Base-by-base conservation (phyloP, 2,888 invertebrate genomes). In the Sphecodes monilicornis region DNA sequence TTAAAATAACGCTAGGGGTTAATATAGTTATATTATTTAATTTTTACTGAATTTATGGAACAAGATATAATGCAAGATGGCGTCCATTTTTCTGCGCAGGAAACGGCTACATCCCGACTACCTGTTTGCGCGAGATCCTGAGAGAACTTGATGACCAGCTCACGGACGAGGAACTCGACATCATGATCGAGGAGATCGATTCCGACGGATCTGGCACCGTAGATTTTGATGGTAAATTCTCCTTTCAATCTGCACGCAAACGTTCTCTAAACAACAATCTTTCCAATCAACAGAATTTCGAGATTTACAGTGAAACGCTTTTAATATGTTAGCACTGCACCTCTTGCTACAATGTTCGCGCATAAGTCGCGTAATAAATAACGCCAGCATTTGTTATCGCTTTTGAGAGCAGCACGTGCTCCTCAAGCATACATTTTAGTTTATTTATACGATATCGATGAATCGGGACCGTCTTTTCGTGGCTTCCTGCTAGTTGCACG, bases 121-220 rank as follows among this genome's bases (percentile, higher is more conserved):
- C 98, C 87, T 98, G 98, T 95, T 96, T 99, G 91, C 97, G 98
- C 93, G 99, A 99, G 96, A 99, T 99, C 95, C 96, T 99, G 80
- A 97, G 98, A 89, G 99, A 98, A 95, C 96, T 99, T 92, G 99
- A 99, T 93, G 99, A 99, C 95, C 98, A 99, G 95, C 96, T 99
- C 89, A 98, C 98, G 77, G 98, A 98, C 90, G 97, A 98, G 87
- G 99, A 99, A 95, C 96, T 99, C 94, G 98, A 99, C 93, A 98
- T 98, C 95, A 99, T 99, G 97, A 99, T 99, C 95, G 98, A 98
- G 94, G 99, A 99, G 96, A 99, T 99, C 93, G 99, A 99, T 95
- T 98, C 98, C 71, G 99, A 99, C 95, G 99, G 99, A 93, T 99
- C 99, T 92, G 99, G 99, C 93, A 99, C 99, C 88, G 99, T 99